Evolutionary conservation across 2,888 invertebrate species (phyloP).

Genomic region (Parascotia fuliginaria): DNA sequence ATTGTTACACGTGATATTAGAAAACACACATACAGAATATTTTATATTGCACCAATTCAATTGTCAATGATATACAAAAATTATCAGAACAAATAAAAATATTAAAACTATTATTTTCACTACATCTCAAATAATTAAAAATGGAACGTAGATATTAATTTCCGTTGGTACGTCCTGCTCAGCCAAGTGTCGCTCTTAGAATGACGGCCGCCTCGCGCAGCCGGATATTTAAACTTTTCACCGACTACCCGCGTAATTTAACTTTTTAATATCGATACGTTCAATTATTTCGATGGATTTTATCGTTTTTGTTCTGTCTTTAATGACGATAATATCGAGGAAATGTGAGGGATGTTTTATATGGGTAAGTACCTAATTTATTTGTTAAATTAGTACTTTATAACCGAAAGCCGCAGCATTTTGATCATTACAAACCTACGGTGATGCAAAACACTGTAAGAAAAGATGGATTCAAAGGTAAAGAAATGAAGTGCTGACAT

Average conservation of each 20-base stretch:
- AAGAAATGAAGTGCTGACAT: too few species aligned
- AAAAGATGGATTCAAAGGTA: too few species aligned
- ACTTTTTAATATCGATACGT: slow-evolving; percentile 31
- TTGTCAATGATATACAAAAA: too few species aligned
- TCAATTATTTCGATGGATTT: slow-evolving; percentile 9
- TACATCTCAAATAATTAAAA: slow-evolving; percentile 3
- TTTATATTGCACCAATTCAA: too few species aligned
- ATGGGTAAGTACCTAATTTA: background rate
- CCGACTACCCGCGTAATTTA: slow-evolving; percentile 49
- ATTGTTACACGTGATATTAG: too few species aligned
- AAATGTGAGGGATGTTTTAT: background rate
- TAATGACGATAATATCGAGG: background rate
- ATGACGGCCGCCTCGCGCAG: slow-evolving; percentile 28
- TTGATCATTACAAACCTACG: too few species aligned
- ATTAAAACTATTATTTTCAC: too few species aligned
- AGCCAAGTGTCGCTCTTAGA: slow-evolving; percentile 33
- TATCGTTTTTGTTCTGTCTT: background rate
- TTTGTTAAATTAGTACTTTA: too few species aligned
- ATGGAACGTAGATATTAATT: slow-evolving; percentile 49
- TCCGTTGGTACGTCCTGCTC: slow-evolving; percentile 49
- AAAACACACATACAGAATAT: too few species aligned
- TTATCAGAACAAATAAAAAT: too few species aligned
- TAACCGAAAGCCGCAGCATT: too few species aligned
- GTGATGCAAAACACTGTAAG: too few species aligned
- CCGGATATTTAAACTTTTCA: slow-evolving; percentile 64